Evolutionary conservation across 2,797 vertebrate species (phyloP).

Genomic region (Antrozous pallidus): DNA sequence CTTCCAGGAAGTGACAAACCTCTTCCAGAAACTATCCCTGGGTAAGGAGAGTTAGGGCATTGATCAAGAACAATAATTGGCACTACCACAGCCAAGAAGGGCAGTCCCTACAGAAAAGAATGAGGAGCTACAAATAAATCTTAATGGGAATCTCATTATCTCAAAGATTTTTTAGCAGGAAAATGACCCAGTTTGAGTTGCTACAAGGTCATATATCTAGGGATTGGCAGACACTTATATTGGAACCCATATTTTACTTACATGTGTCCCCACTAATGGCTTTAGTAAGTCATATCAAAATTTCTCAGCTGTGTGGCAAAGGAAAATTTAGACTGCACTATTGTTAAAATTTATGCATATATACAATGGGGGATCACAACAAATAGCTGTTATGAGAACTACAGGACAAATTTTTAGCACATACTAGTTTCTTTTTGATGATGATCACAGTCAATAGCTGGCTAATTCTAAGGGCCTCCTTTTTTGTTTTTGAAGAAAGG

Average conservation of each 20-base stretch:
- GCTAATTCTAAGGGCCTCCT: not conserved
- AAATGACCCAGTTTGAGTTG: not conserved
- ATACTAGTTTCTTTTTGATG: not conserved
- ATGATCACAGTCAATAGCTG: not conserved
- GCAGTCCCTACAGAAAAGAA: not conserved
- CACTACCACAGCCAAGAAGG: not conserved
- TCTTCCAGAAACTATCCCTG: not conserved
- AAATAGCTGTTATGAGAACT: not conserved
- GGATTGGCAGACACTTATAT: not conserved
- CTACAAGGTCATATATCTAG: not conserved
- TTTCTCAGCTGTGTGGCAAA: not conserved
- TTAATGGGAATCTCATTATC: not conserved
- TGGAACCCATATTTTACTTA: not conserved
- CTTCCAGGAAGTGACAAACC: not conserved
- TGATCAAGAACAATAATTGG: not conserved
- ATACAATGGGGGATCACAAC: not conserved
- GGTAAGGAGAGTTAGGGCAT: not conserved
- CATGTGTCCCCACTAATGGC: not conserved
- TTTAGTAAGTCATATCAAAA: not conserved
- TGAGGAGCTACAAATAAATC: not conserved
- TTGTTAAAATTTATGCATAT: not conserved
- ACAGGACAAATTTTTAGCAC: not conserved
- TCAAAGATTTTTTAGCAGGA: not conserved
- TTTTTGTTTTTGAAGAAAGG: not conserved
- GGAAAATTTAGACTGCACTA: not conserved